phyloP scores from a whole-genome alignment of 2,888 invertebrate species.

The Aphrophora alni region DNA sequence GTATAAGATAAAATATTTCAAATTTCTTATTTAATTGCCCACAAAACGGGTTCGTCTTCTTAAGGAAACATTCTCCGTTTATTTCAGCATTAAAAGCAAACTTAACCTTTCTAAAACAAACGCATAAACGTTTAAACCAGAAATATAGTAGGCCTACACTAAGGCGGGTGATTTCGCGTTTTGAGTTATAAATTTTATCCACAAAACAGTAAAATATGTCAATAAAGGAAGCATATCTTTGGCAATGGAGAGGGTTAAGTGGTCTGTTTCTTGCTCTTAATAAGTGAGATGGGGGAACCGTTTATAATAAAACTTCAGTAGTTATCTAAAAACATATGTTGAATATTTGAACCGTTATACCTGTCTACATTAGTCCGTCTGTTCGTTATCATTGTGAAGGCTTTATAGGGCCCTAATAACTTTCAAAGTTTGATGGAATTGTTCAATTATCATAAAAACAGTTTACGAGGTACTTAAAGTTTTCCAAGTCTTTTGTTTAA shows the following conservation, averaged over 20 bases:
- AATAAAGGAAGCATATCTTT: neutral
- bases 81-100: neutral
- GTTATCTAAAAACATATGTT: neutral
- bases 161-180: neutral
- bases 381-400: neutral
- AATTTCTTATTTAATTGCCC: neutral
- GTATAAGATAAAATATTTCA: neutral
- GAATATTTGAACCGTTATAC: neutral
- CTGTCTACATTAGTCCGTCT: neutral
- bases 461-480: conserved; percentile 39
- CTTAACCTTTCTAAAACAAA: neutral
- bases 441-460: conserved; percentile 39
- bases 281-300: neutral
- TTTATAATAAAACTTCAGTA: neutral
- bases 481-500: conserved; percentile 40
- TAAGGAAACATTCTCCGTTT: neutral
- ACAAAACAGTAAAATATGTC: neutral
- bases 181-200: neutral
- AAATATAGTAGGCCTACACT: neutral
- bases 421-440: conserved; percentile 39
- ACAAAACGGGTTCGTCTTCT: neutral
- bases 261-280: neutral
- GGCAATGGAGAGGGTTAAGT: neutral
- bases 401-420: conserved; percentile 35
- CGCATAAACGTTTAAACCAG: neutral